Evolutionary conservation across 2,888 invertebrate genomes (phyloP), one percentile per base, ranked within the genome.

Genomic region (Volucella inanis): DNA sequence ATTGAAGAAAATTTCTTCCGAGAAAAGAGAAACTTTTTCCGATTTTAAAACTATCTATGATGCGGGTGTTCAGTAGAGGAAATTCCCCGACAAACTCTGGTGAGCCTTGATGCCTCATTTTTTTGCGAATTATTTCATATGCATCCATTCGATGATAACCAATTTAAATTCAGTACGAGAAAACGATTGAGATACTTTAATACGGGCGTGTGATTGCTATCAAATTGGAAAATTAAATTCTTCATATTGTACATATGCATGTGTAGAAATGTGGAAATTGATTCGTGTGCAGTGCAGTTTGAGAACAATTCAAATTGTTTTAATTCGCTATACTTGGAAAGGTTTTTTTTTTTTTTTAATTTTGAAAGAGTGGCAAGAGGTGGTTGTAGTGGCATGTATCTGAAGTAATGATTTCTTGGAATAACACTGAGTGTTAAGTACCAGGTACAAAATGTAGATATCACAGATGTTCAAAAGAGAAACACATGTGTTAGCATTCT

Each of bases 61-160:
- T 49, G 50, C 65, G 45, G 6, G 31, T 4, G 50, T 18, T 4
- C 6, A 3, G 38, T 14, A 3, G 41, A 6, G 6, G 31, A 6
- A 31, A 31, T 6, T 38, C 18, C 41, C 22, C 52, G 10, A 15
- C 74, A 38, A 49, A 18, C 38, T 15, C 2, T n/a, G 31, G 1
- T n/a, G 38, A 55, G 31, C 6, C 31, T 1, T 49, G 39, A 15
- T 18, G 22, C 31, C 18, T 43, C 43, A 67, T 67, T n/a, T n/a
- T n/a, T n/a, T n/a, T 67, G 59, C 67, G 59, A 76, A 76, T 76
- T 67, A 68, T 61, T 76, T 76, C 68, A 76, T 76, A 59, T 76
- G 76, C 76, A 68, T 76, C 15, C 67, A 57, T 41, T 65, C 57
- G 76, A 52, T 68, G 45, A 54, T 57, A 65, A 75, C 75, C 59